Evolutionary conservation across 2,113 vertebrate species (phyloP).

Genomic region (Equus przewalskii): DNA sequence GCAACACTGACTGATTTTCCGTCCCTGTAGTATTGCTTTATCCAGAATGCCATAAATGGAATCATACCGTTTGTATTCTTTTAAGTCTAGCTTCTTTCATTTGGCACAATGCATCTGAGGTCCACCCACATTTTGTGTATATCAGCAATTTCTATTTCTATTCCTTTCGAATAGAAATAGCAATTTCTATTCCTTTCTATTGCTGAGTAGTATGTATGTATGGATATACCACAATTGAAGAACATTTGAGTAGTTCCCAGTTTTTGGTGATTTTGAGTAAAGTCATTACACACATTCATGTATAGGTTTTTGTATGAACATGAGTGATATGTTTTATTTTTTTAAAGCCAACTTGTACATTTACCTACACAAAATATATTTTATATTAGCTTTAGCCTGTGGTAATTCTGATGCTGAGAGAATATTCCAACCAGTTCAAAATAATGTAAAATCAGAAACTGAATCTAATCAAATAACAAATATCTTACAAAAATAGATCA

Average conservation of each 20-base stretch:
- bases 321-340: background rate
- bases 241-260: background rate
- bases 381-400: background rate
- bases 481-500: background rate
- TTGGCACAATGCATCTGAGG: slow-evolving; percentile 1
- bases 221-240: background rate
- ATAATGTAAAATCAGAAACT: slow-evolving; percentile 23
- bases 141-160: background rate
- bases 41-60: background rate
- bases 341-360: background rate
- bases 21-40: background rate
- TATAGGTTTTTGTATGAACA: background rate
- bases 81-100: slow-evolving; percentile 45
- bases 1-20: background rate
- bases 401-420: slow-evolving; percentile 4
- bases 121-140: background rate
- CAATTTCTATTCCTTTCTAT: background rate
- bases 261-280: background rate
- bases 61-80: background rate
- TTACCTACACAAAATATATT: slow-evolving; percentile 4
- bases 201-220: background rate
- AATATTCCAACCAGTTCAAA: slow-evolving; percentile 83
- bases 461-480: background rate
- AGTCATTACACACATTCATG: background rate
- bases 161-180: no score